A percentile compares a stretch with the other conserved stretches of the same genome.
Evolutionary conservation across 92 coral and sea anemone genomes (phyloP).

Genomic region (Desmophyllum pertusum): DNA sequence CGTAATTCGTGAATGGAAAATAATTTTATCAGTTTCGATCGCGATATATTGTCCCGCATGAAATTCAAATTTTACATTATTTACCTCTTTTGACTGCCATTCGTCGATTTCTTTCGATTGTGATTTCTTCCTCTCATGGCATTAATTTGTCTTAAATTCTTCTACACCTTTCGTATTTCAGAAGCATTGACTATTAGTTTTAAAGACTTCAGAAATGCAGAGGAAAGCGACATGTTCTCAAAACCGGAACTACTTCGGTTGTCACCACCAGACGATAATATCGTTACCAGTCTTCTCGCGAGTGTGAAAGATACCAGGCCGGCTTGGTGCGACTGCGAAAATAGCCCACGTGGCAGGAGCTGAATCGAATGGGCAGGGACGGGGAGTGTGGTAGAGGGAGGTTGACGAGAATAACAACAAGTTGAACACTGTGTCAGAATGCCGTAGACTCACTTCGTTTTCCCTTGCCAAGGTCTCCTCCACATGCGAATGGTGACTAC

Average conservation of each 20-base stretch:
- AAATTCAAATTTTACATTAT: neutral
- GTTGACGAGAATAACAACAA: no score
- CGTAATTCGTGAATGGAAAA: neutral
- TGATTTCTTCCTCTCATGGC: neutral
- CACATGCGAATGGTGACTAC: no score
- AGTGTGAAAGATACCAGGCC: no score
- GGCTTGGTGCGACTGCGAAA: no score
- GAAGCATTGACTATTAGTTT: neutral
- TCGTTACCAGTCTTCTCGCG: neutral
- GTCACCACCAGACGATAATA: neutral
- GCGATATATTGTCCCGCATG: neutral
- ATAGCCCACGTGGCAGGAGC: no score
- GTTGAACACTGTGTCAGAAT: no score
- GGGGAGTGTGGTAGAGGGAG: no score
- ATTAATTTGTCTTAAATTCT: neutral
- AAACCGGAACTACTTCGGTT: constrained; percentile 18
- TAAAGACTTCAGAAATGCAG: neutral
- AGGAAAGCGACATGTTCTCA: neutral
- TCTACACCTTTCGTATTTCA: neutral
- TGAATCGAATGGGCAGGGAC: no score
- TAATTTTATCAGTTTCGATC: no score
- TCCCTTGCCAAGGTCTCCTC: no score
- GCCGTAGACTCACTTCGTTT: no score
- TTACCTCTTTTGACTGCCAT: constrained; percentile 11
- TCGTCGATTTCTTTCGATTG: constrained; percentile 16